These are phyloP conservation scores for Micromesistius poutassou DNA, from an alignment of 2,797 vertebrate species.

Conservation along the genomic window DNA sequence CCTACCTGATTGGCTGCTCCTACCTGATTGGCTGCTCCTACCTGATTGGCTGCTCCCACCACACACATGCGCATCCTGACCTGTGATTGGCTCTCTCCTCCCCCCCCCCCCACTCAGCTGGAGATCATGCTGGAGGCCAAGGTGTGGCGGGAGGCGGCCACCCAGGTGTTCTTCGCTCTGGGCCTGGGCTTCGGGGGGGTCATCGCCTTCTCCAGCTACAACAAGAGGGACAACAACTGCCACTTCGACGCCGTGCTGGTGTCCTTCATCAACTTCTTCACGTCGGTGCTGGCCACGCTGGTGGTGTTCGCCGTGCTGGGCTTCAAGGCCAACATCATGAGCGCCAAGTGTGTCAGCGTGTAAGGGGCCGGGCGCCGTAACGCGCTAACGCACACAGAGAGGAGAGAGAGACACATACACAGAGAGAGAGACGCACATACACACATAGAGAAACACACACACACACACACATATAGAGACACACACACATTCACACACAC, in stretches of 20 bases:
- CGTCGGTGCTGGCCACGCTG: conserved; percentile 93
- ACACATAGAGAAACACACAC: no score
- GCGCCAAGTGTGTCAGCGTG: conserved; percentile 80
- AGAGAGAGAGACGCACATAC: no score
- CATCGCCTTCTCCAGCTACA: conserved; percentile 99
- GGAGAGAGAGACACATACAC: no score
- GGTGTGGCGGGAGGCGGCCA: conserved; percentile 96
- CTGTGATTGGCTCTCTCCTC: conserved; percentile 27
- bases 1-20: no score
- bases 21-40: no score
- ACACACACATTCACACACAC: no score
- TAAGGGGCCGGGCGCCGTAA: no score
- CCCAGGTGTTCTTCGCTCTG: conserved; percentile 97
- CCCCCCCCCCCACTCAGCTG: no score
- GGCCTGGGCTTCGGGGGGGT: conserved; percentile 96
- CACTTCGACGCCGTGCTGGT: conserved; percentile 97
- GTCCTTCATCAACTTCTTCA: conserved; percentile 97
- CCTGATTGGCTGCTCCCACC: no score
- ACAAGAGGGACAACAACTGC: conserved; percentile 98
- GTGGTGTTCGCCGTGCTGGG: conserved; percentile 97
- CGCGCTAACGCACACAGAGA: no score
- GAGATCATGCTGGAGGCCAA: conserved; percentile 96
- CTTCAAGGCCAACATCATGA: conserved; percentile 97
- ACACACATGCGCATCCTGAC: neutral
- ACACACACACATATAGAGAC: no score